A percentile compares a stretch with the other conserved stretches of the same genome.
Evolutionary conservation across 2,888 invertebrate species (phyloP).

Genomic region (Penaeus monodon): DNA sequence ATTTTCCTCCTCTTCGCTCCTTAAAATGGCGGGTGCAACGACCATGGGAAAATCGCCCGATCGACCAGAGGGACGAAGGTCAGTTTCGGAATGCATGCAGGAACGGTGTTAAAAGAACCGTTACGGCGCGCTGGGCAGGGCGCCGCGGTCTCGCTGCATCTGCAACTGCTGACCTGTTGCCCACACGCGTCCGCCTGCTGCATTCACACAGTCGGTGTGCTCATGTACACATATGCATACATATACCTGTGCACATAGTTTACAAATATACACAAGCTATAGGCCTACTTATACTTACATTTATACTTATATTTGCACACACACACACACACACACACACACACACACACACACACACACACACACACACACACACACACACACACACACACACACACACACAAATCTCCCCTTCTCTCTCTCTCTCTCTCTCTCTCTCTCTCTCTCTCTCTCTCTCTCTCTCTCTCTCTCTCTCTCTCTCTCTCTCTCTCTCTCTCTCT

Average conservation of each 20-base stretch:
- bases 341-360: conserved; percentile 4
- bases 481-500: too few relatives aligned
- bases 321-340: conserved; percentile 14
- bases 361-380: neutral
- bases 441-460: too few relatives aligned
- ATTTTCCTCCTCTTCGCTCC: neutral
- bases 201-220: neutral
- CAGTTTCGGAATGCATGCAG: neutral
- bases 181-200: neutral
- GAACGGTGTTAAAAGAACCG: neutral
- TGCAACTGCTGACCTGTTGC: too few relatives aligned
- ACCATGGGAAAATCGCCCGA: too few relatives aligned
- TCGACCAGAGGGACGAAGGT: neutral
- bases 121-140: neutral
- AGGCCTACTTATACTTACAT: too few relatives aligned
- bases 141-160: too few relatives aligned
- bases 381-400: conserved; percentile 1
- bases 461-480: too few relatives aligned
- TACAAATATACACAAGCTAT: too few relatives aligned
- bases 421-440: too few relatives aligned
- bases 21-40: too few relatives aligned
- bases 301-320: neutral
- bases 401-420: too few relatives aligned
- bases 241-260: neutral
- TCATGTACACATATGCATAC: neutral